Base-by-base conservation (phyloP, 2,113 vertebrate species). In the Promerops cafer region DNA sequence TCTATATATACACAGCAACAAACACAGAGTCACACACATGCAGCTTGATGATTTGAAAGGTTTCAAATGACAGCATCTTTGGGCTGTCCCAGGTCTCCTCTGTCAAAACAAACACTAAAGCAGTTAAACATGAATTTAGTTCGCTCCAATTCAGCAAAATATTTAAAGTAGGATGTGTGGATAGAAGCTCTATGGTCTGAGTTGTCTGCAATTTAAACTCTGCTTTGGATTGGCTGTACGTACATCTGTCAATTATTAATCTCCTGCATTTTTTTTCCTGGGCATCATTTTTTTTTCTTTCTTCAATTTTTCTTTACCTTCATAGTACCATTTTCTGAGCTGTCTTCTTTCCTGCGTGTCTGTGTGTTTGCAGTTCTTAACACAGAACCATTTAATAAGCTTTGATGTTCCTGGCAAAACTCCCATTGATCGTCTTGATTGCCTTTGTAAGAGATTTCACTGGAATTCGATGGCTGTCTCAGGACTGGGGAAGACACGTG, bases 361-460 rank as follows among this genome's bases (percentile, higher is more conserved):
- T 45, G 22, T 66, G 14, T 72, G 21, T 82, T 95, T 82, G 82
- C 71, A 57, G 66, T 76, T 93, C 78, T 72, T 71, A 83, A 89
- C 74, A 53, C 35, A 77, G 52, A 91, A 82, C 65, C 54, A 69
- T 93, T 95, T 95, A 45, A 87, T 84, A 40, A 65, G 44, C 45
- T 78, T 84, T 85, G 69, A 89, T 87, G 80, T 87, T 61, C 33
- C 56, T 33, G 57, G 83, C 40, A 95, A 93, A 95, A 72, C 53
- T 87, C 81, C 9, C 74, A 80, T 54, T 57, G 93, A 89, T 84
- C 11, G 4, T 26, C 71, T 53, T 69, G 83, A 93, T 77, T 87
- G 88, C 83, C 75, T 94, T 95, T 71, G 75, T 86, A 90, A 91
- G 90, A 94, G 68, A 54, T 69, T 80, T 84, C 71, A 39, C 89